phyloP scores from a whole-genome alignment of 2,113 vertebrate species.

The Proteles cristata region DNA sequence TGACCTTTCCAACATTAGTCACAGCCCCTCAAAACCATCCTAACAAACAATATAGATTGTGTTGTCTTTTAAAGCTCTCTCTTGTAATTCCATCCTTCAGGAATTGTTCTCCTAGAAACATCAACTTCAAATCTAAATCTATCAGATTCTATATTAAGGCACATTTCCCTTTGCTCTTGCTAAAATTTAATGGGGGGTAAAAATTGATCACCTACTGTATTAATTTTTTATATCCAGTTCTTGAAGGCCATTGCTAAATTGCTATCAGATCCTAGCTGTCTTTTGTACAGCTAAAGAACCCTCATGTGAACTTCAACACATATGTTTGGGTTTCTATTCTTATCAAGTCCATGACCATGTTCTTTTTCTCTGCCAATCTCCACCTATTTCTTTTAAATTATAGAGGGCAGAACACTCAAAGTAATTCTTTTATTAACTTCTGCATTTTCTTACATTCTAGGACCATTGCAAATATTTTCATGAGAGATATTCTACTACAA shows the following conservation, averaged over 20 bases:
- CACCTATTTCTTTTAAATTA: neutral
- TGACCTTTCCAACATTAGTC: neutral
- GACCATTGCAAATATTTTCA: neutral
- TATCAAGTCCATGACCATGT: neutral
- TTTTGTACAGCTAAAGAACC: conserved; percentile 6
- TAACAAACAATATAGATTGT: neutral
- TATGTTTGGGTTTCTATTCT: conserved; percentile 18
- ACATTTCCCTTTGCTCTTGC: neutral
- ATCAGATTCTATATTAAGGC: neutral
- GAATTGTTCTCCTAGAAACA: conserved; percentile 1
- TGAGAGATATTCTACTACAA: neutral
- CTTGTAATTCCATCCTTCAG: neutral
- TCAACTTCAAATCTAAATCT: conserved; percentile 28
- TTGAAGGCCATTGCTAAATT: conserved; percentile 39
- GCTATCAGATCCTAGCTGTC: neutral
- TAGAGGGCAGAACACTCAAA: neutral
- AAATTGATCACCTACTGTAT: neutral
- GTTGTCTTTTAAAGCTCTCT: neutral
- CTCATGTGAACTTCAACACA: neutral
- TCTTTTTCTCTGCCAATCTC: neutral
- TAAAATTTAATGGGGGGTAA: neutral
- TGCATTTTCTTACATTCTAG: neutral
- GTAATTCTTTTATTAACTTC: neutral
- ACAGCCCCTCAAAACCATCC: neutral
- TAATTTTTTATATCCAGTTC: conserved; percentile 25